Evolutionary conservation across 1,140 invertebrate genomes (phyloP), one percentile per base, ranked within the genome.

Genomic region (Bombus fervidus): DNA sequence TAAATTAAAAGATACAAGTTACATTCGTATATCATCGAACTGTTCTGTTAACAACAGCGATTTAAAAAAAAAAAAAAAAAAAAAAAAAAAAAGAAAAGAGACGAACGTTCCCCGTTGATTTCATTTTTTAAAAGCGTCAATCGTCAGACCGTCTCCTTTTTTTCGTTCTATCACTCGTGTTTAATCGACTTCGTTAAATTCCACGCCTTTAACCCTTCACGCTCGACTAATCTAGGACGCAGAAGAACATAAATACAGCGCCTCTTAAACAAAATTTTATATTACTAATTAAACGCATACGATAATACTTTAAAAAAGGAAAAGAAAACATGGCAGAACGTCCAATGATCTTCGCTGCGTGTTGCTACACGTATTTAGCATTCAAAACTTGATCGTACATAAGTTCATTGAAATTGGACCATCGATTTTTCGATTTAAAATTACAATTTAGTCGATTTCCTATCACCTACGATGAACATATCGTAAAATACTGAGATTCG

Each of bases 1-100:
- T 89, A 89, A 89, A 89, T 89, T 89, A 89, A 88, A 71, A 87
- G 84, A 77, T 87, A 87, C 62, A 72, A 77, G 13, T 75, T 47
- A 66, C 28, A n/a, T 3, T 59, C 57, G 8, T 34, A 75, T 68
- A 75, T 74, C 43, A 53, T 80, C 88, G 69, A 74, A 89, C 79
- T 89, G 88, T 89, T 89, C 83, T 71, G 83, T 81, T 89, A 89
- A 89, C 41, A 73, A 89, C 76, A 76, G 59, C 76, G 62, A 85
- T 78, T 62, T 2, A n/a, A 28, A 59, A 28, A 62, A 12, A 4
- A 28, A 59, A 59, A n/a, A n/a, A n/a, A n/a, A n/a, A n/a, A n/a
- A n/a, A n/a, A n/a, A n/a, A n/a, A 59, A 28, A 59, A 59, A 28
- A 59, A 59, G 25, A 59, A 62, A 53, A 72, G 34, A 79, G 43